Evolutionary conservation across 2,797 vertebrate genomes (phyloP).

Genomic region (Poecile montanus): DNA sequence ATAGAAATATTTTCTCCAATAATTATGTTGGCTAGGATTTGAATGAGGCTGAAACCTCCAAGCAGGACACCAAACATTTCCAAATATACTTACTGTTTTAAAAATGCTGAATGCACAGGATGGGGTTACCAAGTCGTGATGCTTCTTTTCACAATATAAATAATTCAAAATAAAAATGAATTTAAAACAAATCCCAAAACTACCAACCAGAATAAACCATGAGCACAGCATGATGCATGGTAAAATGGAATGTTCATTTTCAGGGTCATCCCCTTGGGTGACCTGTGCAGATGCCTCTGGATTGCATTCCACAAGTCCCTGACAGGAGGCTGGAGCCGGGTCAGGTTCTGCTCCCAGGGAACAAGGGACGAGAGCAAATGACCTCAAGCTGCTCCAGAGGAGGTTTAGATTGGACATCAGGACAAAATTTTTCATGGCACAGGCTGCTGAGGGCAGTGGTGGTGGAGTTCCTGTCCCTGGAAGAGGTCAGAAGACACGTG

Average conservation of each 20-base stretch:
- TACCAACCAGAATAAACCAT: background rate
- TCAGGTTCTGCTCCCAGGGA: background rate
- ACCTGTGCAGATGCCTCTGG: background rate
- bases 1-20: background rate
- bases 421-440: no score
- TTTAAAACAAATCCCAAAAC: background rate
- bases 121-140: background rate
- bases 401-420: background rate
- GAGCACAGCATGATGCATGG: background rate
- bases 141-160: background rate
- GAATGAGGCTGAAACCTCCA: background rate
- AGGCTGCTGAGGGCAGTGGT: background rate
- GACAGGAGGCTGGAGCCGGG: background rate
- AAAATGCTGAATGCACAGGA: background rate
- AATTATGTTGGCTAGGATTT: background rate
- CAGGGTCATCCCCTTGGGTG: background rate
- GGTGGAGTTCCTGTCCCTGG: background rate
- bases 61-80: background rate
- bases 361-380: background rate
- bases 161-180: background rate
- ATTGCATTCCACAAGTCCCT: background rate
- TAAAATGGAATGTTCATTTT: background rate
- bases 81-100: background rate
- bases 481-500: accelerated
- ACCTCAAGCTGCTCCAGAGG: background rate